Percentiles rank a stretch among this genome's conserved stretches.
These are phyloP conservation scores for Cirrhinus molitorella DNA, from an alignment of 2,797 vertebrate species.

Conservation along the genomic window DNA sequence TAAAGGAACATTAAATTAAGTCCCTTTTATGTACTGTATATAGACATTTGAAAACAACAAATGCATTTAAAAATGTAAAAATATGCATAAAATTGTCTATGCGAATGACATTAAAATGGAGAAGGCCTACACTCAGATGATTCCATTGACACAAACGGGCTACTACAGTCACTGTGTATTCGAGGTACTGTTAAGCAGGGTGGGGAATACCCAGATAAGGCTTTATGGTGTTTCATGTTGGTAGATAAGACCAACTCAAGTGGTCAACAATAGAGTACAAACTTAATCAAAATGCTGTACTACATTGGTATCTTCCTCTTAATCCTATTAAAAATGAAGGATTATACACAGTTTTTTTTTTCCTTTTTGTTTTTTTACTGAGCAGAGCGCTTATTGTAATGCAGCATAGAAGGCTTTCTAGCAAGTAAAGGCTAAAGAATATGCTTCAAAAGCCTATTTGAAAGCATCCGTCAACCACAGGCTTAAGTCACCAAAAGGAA, in stretches of 20 bases:
- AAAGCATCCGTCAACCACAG: constrained; percentile 66
- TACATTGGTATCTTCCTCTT: constrained; percentile 15
- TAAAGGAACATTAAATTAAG: constrained; percentile 39
- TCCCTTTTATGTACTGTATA: constrained; percentile 62
- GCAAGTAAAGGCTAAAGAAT: constrained; percentile 63
- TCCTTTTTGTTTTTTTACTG: neutral
- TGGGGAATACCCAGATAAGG: constrained; percentile 78
- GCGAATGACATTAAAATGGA: constrained; percentile 64
- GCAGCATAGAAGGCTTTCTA: constrained; percentile 76
- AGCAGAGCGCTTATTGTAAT: constrained; percentile 55
- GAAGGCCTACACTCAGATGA: constrained; percentile 65
- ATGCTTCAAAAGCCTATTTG: constrained; percentile 59
- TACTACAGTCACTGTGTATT: constrained; percentile 47
- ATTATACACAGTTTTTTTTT: constrained; percentile 14
- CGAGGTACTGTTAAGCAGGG: constrained; percentile 76
- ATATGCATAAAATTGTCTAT: constrained; percentile 72
- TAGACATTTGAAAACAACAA: constrained; percentile 45
- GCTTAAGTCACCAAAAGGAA: constrained; percentile 59
- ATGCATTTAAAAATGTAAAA: constrained; percentile 61
- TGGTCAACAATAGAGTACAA: constrained; percentile 53
- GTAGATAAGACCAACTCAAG: constrained; percentile 62
- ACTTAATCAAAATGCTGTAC: constrained; percentile 29
- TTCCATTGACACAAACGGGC: constrained; percentile 51
- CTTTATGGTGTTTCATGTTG: constrained; percentile 77
- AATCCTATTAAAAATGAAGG: constrained; percentile 28